These are phyloP conservation scores for Alosa sapidissima DNA, from an alignment of 2,797 vertebrate genomes.

Conservation along the genomic window DNA sequence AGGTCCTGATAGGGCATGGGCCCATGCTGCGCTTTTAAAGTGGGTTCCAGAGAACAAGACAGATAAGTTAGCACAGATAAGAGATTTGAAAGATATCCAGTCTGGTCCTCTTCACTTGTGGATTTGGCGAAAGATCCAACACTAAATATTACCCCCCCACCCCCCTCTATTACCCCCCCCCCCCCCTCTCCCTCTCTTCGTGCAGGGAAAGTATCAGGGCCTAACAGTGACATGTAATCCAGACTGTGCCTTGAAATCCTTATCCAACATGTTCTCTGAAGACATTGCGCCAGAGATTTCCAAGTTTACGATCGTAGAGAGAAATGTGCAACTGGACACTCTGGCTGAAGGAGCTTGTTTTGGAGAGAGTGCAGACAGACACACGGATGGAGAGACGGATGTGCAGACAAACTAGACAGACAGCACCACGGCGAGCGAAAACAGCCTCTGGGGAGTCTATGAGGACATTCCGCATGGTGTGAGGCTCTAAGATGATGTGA, in stretches of 20 bases:
- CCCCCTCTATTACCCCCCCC: not conserved
- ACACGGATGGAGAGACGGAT: not conserved
- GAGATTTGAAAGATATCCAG: not conserved
- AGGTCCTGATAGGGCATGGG: not conserved
- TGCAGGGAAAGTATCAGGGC: not conserved
- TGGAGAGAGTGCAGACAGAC: not conserved
- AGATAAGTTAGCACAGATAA: not conserved
- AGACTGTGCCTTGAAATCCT: constrained; percentile 10
- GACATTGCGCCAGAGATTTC: constrained; percentile 3
- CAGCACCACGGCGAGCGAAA: not conserved
- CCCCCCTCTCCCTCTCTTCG: not conserved
- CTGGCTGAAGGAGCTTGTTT: not conserved
- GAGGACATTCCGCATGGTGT: not conserved
- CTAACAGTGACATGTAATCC: constrained; percentile 2
- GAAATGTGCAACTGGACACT: constrained; percentile 15
- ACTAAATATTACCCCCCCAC: not conserved
- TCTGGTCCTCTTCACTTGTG: not conserved
- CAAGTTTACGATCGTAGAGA: not conserved
- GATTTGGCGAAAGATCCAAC: not conserved
- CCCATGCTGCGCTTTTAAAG: not conserved
- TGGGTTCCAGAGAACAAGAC: not conserved
- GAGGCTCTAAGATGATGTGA: not conserved
- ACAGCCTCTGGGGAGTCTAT: not conserved
- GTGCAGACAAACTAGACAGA: not conserved
- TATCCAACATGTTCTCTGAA: not conserved